These are phyloP conservation scores for Pachyrhynchus sulphureomaculatus DNA, from an alignment of 1,140 invertebrate species.

Conservation along the genomic window DNA sequence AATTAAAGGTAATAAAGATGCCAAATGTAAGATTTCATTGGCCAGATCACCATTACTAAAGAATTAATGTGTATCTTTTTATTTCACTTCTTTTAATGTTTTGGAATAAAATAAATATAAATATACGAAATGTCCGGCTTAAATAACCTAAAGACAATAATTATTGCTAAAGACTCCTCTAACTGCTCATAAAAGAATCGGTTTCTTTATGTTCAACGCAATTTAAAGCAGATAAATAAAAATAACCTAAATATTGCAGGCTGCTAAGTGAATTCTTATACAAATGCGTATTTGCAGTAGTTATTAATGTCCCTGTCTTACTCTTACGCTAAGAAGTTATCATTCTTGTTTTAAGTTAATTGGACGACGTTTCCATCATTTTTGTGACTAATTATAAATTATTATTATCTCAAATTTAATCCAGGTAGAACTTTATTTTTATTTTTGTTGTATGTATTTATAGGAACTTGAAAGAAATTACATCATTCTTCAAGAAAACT, in stretches of 20 bases:
- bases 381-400: slow-evolving; percentile 22
- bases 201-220: slow-evolving; percentile 1
- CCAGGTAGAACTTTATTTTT: background rate
- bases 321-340: background rate
- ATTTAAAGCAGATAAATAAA: slow-evolving; percentile 12
- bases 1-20: too few relatives aligned
- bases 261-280: slow-evolving; percentile 6
- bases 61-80: background rate
- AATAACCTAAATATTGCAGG: slow-evolving; percentile 4
- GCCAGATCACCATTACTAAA: too few relatives aligned
- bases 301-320: slow-evolving; percentile 12
- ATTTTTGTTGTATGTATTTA: too few relatives aligned
- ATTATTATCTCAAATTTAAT: slow-evolving; percentile 15
- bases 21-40: too few relatives aligned
- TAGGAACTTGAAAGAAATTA: too few relatives aligned
- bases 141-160: slow-evolving; percentile 1
- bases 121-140: background rate
- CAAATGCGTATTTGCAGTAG: slow-evolving; percentile 5
- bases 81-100: too few relatives aligned
- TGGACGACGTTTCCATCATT: slow-evolving; percentile 18
- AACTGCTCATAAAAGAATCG: background rate
- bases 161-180: background rate
- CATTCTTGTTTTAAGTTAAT: slow-evolving; percentile 18
- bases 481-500: too few relatives aligned
- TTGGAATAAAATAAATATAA: too few relatives aligned